A percentile compares a stretch with the other conserved stretches of the same genome.
Conservation (phyloP, 92 coral and sea anemone species). For the Parazoanthus atlanticus region DNA sequence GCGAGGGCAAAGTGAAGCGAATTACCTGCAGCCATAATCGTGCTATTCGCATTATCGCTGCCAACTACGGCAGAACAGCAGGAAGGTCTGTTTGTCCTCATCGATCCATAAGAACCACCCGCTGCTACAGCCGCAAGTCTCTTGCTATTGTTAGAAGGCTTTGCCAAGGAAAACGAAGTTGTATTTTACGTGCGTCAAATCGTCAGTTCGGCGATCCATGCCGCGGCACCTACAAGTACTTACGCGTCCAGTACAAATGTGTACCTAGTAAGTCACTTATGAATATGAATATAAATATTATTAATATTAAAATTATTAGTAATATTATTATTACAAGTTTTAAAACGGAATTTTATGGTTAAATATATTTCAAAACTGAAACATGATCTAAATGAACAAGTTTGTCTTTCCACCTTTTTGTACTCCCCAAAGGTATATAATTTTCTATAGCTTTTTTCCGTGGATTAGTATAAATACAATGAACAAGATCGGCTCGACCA, state of each 20-base stretch:
- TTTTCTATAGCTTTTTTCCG: too few species aligned
- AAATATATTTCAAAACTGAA: too few species aligned
- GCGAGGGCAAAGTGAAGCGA: constrained; percentile 3
- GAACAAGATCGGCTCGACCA: too few species aligned
- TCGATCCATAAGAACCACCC: neutral
- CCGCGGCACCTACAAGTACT: constrained; percentile 28
- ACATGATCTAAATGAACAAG: too few species aligned
- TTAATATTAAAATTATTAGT: neutral
- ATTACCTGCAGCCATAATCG: constrained; percentile 21
- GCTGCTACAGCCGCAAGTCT: constrained; percentile 15
- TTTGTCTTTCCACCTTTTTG: too few species aligned
- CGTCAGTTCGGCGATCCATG: constrained; percentile 9
- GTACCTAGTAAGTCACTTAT: constrained; percentile 8
- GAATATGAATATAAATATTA: neutral
- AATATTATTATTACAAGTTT: neutral
- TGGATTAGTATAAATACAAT: too few species aligned
- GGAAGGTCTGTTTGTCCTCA: constrained; percentile 41
- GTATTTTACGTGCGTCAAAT: constrained; percentile 22
- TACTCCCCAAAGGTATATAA: too few species aligned
- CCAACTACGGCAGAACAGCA: constrained; percentile 33
- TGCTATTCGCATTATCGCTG: constrained; percentile 4
- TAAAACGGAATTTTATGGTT: too few species aligned
- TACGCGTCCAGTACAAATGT: constrained; percentile 23
- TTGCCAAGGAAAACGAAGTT: constrained; percentile 3
- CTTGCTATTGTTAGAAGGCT: neutral